A percentile compares a stretch with the other conserved stretches of the same genome.
phyloP scores from a whole-genome alignment of 2,797 vertebrate genomes.

The Lacerta viridis region DNA sequence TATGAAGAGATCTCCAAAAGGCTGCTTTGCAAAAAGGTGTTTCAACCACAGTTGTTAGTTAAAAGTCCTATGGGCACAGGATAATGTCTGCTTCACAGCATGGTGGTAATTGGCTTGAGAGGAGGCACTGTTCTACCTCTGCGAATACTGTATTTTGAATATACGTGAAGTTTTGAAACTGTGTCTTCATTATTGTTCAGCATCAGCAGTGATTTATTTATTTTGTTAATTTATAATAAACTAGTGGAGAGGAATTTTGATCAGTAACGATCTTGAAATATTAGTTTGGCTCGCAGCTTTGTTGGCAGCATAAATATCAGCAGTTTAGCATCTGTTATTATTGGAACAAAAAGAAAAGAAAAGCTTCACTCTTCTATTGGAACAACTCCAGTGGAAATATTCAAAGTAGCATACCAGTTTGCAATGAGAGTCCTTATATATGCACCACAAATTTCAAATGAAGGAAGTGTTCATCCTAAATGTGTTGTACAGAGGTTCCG shows the following conservation, averaged over 20 bases:
- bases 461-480: conserved; percentile 7
- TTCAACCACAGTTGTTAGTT: background rate
- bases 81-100: background rate
- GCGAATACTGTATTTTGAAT: background rate
- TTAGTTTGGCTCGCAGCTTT: conserved; percentile 51
- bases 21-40: background rate
- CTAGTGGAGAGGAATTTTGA: conserved; percentile 40
- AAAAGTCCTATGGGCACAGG: background rate
- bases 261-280: conserved; percentile 17
- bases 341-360: conserved; percentile 47
- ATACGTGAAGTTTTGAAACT: background rate
- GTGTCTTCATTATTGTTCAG: background rate
- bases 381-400: conserved; percentile 48
- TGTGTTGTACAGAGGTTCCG: background rate
- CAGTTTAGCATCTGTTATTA: conserved; percentile 44
- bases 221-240: conserved; percentile 41
- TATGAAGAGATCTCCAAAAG: background rate
- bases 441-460: conserved; percentile 24
- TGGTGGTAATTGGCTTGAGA: background rate
- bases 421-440: conserved; percentile 18
- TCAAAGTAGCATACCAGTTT: conserved; percentile 43
- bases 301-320: conserved; percentile 55
- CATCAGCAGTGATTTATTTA: conserved; percentile 7
- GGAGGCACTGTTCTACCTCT: background rate
- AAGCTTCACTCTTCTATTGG: conserved; percentile 37